Evolutionary conservation across 2,888 invertebrate species (phyloP).

Genomic region (Cybosia mesomella): DNA sequence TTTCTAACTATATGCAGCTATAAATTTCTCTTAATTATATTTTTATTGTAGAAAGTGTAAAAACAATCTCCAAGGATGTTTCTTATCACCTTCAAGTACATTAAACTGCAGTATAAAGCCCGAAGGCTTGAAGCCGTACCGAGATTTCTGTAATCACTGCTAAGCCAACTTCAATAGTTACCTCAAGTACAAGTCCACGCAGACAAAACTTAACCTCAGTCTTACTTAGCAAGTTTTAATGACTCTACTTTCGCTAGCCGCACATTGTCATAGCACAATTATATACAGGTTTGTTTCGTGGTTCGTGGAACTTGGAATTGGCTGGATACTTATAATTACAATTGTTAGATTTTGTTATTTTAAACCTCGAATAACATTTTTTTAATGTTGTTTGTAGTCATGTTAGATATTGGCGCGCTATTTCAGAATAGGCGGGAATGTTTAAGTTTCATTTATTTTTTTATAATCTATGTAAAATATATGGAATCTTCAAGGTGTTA

Average conservation of each 20-base stretch:
- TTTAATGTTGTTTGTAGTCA: background rate
- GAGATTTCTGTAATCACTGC: constrained; percentile 14
- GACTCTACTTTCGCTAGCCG: constrained; percentile 25
- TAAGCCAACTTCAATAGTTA: constrained; percentile 26
- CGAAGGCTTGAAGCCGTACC: background rate
- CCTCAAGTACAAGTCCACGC: constrained; percentile 11
- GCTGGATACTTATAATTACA: constrained; percentile 5
- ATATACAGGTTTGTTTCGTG: constrained; percentile 24
- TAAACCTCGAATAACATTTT: background rate
- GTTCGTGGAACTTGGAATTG: constrained; percentile 11
- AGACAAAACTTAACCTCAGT: constrained; percentile 19
- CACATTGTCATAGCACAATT: constrained; percentile 32
- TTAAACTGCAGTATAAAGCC: background rate
- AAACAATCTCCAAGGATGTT: background rate
- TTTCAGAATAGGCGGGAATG: too few relatives aligned
- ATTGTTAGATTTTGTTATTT: background rate
- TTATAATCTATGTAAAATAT: too few relatives aligned
- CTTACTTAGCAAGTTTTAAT: constrained; percentile 39
- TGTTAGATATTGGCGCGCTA: background rate
- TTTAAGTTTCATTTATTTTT: too few relatives aligned
- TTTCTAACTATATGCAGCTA: too few relatives aligned
- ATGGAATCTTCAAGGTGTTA: too few relatives aligned
- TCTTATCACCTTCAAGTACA: background rate
- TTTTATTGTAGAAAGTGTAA: background rate
- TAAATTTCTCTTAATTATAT: too few relatives aligned